A percentile compares a stretch with the other conserved stretches of the same genome.
phyloP scores from a whole-genome alignment of 2,113 vertebrate genomes.

The Cercopithecus mona region DNA sequence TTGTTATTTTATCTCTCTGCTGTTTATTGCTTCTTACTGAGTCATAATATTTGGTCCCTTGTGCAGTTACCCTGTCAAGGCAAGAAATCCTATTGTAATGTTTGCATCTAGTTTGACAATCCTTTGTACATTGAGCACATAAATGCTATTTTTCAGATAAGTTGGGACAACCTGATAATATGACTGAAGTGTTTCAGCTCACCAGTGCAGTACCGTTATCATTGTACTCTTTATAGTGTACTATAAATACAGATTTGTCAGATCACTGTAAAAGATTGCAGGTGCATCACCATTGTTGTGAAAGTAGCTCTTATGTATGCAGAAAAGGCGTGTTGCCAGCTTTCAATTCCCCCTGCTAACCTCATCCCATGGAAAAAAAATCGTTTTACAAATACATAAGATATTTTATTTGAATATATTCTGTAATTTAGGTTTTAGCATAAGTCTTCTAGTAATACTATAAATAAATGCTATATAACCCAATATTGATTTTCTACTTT shows the following conservation, averaged over 20 bases:
- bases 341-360: neutral
- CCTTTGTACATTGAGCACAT: neutral
- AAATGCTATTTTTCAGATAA: constrained; percentile 43
- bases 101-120: constrained; percentile 42
- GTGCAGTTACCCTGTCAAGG: neutral
- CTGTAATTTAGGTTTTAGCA: neutral
- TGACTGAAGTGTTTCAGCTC: constrained; percentile 8
- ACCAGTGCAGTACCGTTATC: neutral
- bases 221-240: neutral
- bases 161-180: constrained; percentile 10
- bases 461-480: neutral
- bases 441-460: neutral
- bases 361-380: neutral
- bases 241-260: neutral
- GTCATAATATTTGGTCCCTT: neutral
- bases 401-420: neutral
- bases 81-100: neutral
- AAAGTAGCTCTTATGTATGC: neutral
- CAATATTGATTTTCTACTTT: neutral
- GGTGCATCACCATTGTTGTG: neutral
- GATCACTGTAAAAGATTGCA: neutral
- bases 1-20: constrained; percentile 25
- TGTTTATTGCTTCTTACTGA: constrained; percentile 18
- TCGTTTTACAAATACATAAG: neutral
- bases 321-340: neutral